phyloP scores from a whole-genome alignment of 2,113 vertebrate genomes.

The Apteryx owenii region DNA sequence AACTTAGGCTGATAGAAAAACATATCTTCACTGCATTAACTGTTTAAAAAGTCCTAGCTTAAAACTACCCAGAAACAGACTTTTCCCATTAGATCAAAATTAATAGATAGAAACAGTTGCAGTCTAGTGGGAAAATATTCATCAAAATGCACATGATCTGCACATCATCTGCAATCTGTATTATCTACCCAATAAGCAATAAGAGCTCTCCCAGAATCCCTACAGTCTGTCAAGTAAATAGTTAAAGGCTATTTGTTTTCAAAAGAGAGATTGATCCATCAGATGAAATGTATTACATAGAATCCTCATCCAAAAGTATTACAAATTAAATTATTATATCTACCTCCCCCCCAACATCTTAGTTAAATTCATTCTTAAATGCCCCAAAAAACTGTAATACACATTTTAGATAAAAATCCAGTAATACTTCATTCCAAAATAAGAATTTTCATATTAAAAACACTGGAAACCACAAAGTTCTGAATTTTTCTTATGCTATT shows the following conservation, averaged over 20 bases:
- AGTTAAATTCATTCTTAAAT: background rate
- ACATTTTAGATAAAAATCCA: slow-evolving; percentile 32
- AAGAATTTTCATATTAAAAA: slow-evolving; percentile 39
- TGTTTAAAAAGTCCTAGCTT: slow-evolving; percentile 4
- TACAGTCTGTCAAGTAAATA: slow-evolving; percentile 63
- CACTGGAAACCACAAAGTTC: slow-evolving; percentile 55
- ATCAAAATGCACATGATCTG: slow-evolving; percentile 71
- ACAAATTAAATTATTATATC: slow-evolving; percentile 40
- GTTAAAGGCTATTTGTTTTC: slow-evolving; percentile 73
- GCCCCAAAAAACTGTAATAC: background rate
- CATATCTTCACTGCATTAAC: accelerated
- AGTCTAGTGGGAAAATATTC: slow-evolving; percentile 69
- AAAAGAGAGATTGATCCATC: slow-evolving; percentile 60
- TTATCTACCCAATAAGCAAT: slow-evolving; percentile 52
- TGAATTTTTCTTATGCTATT: slow-evolving; percentile 3
- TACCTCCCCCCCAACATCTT: slow-evolving; percentile 25
- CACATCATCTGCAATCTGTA: slow-evolving; percentile 67
- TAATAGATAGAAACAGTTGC: slow-evolving; percentile 69
- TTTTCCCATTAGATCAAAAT: slow-evolving; percentile 67
- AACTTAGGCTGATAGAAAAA: background rate
- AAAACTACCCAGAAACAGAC: slow-evolving; percentile 51
- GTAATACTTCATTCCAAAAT: slow-evolving; percentile 29
- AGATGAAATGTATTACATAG: slow-evolving; percentile 59
- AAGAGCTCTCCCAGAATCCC: slow-evolving; percentile 41
- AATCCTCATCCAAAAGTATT: slow-evolving; percentile 40